These are phyloP conservation scores for Halesus radiatus DNA, from an alignment of 1,140 invertebrate species.

Conservation along the genomic window DNA sequence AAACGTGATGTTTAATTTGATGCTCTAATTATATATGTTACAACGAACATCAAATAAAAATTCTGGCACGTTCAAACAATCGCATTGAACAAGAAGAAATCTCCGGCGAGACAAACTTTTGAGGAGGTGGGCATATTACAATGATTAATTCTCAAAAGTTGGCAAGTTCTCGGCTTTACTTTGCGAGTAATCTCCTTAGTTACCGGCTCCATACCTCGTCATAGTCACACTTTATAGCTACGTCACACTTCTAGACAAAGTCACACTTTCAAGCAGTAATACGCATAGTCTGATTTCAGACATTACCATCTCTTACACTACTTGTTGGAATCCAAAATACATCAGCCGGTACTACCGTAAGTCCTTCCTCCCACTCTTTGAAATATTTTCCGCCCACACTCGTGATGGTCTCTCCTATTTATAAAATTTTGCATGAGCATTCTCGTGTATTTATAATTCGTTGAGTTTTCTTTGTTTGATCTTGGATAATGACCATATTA, in stretches of 20 bases:
- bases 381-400: not conserved
- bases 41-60: no score
- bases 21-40: no score
- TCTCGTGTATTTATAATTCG: not conserved
- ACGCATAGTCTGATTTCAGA: not conserved
- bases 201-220: not conserved
- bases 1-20: no score
- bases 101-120: no score
- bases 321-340: not conserved
- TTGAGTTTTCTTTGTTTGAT: not conserved
- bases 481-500: no score
- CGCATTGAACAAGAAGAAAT: no score
- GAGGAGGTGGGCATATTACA: conserved; percentile 1
- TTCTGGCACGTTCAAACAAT: no score
- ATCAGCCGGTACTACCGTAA: not conserved
- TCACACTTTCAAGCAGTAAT: no score
- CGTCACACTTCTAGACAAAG: no score
- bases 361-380: not conserved
- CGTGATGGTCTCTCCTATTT: not conserved
- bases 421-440: not conserved
- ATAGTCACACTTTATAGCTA: not conserved
- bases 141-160: conserved; percentile 18
- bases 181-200: conserved; percentile 9
- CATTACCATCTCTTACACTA: not conserved
- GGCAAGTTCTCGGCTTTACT: not conserved